Conservation (phyloP, 2,888 invertebrate genomes). For the Nipponacmea schrenckii region DNA sequence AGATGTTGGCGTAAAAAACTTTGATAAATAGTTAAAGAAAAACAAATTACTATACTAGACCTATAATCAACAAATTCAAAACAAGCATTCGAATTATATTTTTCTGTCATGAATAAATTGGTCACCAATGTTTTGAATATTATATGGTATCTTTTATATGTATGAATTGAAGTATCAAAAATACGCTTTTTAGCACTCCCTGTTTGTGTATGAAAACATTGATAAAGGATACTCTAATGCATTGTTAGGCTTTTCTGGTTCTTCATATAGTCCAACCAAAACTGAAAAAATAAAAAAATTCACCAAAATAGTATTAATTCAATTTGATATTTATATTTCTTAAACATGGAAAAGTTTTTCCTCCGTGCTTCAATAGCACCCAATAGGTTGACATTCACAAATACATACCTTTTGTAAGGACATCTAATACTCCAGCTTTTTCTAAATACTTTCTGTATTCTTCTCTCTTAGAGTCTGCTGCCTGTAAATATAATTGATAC, state of each 20-base stretch:
- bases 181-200: background rate
- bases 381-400: background rate
- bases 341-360: no score
- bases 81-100: no score
- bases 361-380: background rate
- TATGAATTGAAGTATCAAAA: background rate
- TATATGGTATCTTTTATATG: background rate
- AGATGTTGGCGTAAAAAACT: constrained; percentile 66
- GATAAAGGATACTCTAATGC: constrained; percentile 75
- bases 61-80: background rate
- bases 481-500: constrained; percentile 43
- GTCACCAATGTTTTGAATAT: no score
- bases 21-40: constrained; percentile 31
- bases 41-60: background rate
- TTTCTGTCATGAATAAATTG: no score
- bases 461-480: constrained; percentile 82
- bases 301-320: no score
- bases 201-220: background rate
- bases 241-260: constrained; percentile 84
- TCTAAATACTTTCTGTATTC: constrained; percentile 89
- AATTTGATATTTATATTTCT: no score
- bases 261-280: constrained; percentile 84
- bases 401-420: constrained; percentile 77
- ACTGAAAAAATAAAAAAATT: constrained; percentile 68
- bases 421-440: constrained; percentile 88